Evolutionary conservation across 2,113 vertebrate species (phyloP), one percentile per base, ranked within the genome.

Genomic region (Carassius carassius): DNA sequence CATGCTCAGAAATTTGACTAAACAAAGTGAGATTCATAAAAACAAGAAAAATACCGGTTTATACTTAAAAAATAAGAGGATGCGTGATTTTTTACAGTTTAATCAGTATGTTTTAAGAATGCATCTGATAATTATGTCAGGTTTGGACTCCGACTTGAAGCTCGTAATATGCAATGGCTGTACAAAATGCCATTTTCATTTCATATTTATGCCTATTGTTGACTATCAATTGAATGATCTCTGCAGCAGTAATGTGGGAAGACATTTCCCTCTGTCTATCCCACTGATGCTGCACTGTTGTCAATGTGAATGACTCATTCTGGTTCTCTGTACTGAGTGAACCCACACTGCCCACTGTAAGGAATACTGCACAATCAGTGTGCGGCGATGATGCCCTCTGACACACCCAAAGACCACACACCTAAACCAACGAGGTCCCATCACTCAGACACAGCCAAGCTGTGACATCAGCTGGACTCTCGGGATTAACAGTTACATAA

Each of bases 291-390:
- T 76, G 32, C 65, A 63, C 67, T 62, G 37, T 29, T 84, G 72
- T 78, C 73, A 25, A 19, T 78, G 56, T 51, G 74, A 79, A 81
- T 87, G 85, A 83, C 83, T 87, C 88, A 85, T 63, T 80, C 83
- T 44, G 60, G 37, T 54, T 82, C 72, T 51, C 70, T 77, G 76
- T 76, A 29, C 87, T 56, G 19, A 60, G 74, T 81, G 78, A 87
- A 81, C 51, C 78, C 74, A 56, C 32, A 23, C 77, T 73, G 86
- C 90, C 86, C 87, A 72, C 87, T 90, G 84, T n/a, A 85, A 86
- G 76, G 67, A 84, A 80, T 23, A 78, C 78, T 58, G 72, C 17
- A 49, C 87, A 60, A 82, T 90, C 90, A 87, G 63, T 44, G 41
- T 41, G 41, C 8, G 7, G 41, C 9, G 9, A 41, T 41, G 41